Percentiles rank a stretch among this genome's conserved stretches.
Conservation (phyloP, 2,797 vertebrate species). For the Arremon aurantiirostris region DNA sequence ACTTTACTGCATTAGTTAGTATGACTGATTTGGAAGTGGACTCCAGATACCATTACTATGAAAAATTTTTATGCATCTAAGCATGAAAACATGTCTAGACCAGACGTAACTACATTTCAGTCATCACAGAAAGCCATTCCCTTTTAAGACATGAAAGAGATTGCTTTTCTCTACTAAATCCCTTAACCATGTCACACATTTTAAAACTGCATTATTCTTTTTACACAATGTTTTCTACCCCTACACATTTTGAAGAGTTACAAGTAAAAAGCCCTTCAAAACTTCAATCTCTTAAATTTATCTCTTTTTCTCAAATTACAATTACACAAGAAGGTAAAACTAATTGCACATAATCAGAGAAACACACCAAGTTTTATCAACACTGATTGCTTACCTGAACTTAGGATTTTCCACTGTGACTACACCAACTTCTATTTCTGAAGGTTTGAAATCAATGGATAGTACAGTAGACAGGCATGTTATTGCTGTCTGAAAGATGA, state of each 20-base stretch:
- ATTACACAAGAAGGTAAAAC: not conserved
- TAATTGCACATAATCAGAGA: not conserved
- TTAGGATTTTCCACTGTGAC: constrained; percentile 90
- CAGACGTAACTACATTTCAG: not conserved
- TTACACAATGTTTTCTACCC: not conserved
- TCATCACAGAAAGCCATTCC: not conserved
- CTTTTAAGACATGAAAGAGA: not conserved
- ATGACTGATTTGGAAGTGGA: not conserved
- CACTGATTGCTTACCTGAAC: constrained; percentile 83
- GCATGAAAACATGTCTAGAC: not conserved
- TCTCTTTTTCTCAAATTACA: not conserved
- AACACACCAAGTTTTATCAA: not conserved
- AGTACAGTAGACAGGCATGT: constrained; percentile 94
- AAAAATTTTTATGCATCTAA: not conserved
- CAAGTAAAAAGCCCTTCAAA: not conserved
- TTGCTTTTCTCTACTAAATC: not conserved
- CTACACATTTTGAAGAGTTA: not conserved
- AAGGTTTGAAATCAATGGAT: constrained; percentile 97
- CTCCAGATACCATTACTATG: not conserved
- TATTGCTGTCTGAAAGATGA: constrained; percentile 85
- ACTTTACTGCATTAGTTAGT: not conserved
- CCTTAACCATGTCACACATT: not conserved
- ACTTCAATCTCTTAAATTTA: not conserved
- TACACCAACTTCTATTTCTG: constrained; percentile 93
- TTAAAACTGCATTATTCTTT: accelerated